These are phyloP conservation scores for Pyrocephalus nanus DNA, from an alignment of 2,797 vertebrate genomes.

Conservation along the genomic window DNA sequence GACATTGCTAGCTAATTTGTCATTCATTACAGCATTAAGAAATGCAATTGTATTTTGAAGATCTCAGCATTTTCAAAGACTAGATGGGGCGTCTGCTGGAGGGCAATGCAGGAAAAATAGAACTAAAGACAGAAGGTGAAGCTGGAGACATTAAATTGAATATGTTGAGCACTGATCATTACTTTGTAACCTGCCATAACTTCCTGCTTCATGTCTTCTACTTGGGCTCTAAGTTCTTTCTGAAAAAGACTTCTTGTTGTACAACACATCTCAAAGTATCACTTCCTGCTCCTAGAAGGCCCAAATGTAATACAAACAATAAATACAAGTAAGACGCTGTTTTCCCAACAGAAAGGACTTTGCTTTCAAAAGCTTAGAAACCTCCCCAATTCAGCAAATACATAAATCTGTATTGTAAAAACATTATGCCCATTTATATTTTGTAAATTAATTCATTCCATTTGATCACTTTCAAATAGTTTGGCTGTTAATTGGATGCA, in stretches of 20 bases:
- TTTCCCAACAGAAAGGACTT: not conserved
- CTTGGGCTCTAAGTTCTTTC: not conserved
- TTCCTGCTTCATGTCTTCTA: not conserved
- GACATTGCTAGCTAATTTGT: not conserved
- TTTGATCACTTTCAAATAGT: slow-evolving; percentile 63
- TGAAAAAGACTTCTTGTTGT: not conserved
- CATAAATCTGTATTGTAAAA: slow-evolving; percentile 30
- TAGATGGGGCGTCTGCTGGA: not conserved
- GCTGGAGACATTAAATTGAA: not conserved
- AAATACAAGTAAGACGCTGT: not conserved
- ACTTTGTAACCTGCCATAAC: not conserved
- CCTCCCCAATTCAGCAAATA: not conserved
- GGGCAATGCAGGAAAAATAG: not conserved
- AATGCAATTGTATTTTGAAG: not conserved
- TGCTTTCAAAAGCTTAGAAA: slow-evolving; percentile 35
- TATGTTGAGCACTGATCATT: not conserved
- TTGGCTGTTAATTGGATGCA: slow-evolving; percentile 48
- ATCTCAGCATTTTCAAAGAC: not conserved
- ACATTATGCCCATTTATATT: slow-evolving; percentile 21
- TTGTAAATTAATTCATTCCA: slow-evolving; percentile 39
- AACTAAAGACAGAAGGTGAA: not conserved
- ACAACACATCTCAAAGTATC: not conserved
- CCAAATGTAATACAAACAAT: slow-evolving; percentile 12
- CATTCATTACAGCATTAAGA: not conserved
- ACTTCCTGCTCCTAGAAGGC: not conserved